Conservation (phyloP, 2,888 invertebrate genomes). For the Caenorhabditis sulstoni region DNA sequence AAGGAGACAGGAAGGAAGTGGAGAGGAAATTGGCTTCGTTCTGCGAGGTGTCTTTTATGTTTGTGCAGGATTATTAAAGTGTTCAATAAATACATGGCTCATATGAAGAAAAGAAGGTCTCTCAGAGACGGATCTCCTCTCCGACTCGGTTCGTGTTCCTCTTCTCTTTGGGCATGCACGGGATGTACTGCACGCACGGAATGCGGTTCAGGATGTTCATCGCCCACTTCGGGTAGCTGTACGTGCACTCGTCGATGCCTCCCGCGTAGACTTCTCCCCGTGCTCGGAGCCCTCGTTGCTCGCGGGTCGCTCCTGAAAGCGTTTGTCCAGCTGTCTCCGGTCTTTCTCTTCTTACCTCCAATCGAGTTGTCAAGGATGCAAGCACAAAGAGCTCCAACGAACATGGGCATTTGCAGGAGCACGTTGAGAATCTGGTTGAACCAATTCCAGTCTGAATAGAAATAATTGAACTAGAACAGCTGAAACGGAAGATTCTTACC, state of each 20-base stretch:
- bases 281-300: conserved; percentile 75
- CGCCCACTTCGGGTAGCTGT: conserved; percentile 70
- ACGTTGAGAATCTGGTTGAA: conserved; percentile 71
- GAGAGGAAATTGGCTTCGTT: conserved; percentile 17
- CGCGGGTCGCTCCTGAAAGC: conserved; percentile 74
- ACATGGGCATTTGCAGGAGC: conserved; percentile 77
- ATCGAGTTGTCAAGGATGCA: conserved; percentile 79
- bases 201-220: conserved; percentile 71
- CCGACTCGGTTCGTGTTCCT: conserved; percentile 57
- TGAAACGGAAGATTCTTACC: conserved; percentile 15
- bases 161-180: conserved; percentile 74
- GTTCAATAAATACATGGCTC: conserved; percentile 14
- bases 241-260: conserved; percentile 62
- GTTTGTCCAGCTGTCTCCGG: conserved; percentile 14
- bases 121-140: conserved; percentile 57
- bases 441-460: conserved; percentile 56
- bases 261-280: conserved; percentile 73
- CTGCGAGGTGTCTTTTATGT: conserved; percentile 14
- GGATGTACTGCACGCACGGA: conserved; percentile 68
- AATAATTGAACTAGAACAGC: neutral
- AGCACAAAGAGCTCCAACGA: conserved; percentile 79
- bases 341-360: conserved; percentile 64
- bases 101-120: conserved; percentile 3
- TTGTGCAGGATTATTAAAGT: conserved; percentile 30
- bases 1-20: conserved; percentile 2